Evolutionary conservation across 2,888 invertebrate species (phyloP), one percentile per base, ranked within the genome.

Genomic region (Oithona nana): DNA sequence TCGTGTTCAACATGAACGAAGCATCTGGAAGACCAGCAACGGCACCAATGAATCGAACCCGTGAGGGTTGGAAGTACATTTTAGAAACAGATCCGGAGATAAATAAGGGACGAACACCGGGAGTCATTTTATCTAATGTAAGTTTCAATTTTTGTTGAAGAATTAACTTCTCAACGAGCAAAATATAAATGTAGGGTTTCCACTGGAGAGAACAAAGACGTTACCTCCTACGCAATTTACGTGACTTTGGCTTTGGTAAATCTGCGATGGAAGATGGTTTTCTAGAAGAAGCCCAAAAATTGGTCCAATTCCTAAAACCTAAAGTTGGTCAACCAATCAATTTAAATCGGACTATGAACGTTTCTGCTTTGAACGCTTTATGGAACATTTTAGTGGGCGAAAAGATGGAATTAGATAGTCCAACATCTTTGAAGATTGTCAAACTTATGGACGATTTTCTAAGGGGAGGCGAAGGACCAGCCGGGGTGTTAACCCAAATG

Each of bases 1-100:
- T 66, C 59, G 65, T 65, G 3, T 64, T 68, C 28, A 56, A 50
- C 22, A 39, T 20, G 48, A 28, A 54, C 3, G 60, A 50, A 20
- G 54, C 48, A 11, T 28, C 61, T 11, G 29, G 22, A 28, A 13
- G 61, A 56, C 56, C 30, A 20, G 13, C 28, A 2, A 24, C 26
- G 3, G 16, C 22, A n/a, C 60, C 49, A 1, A 22, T 48, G n/a
- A 24, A 59, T 3, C 26, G 29, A 2, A 50, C 28, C 22, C 22
- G 59, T 3, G 11, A 49, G 8, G 49, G 59, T 39, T 39, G 39
- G 39, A 39, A 39, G 6, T 11, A 6, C 39, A 39, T 39, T 39
- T 6, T 16, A 6, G 16, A 39, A 39, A 16, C 16, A 16, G 39
- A 39, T 39, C 39, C 39, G 16, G 39, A 39, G 39, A 16, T 39